Conservation (phyloP, 2,113 vertebrate species). For the Phycodurus eques region DNA sequence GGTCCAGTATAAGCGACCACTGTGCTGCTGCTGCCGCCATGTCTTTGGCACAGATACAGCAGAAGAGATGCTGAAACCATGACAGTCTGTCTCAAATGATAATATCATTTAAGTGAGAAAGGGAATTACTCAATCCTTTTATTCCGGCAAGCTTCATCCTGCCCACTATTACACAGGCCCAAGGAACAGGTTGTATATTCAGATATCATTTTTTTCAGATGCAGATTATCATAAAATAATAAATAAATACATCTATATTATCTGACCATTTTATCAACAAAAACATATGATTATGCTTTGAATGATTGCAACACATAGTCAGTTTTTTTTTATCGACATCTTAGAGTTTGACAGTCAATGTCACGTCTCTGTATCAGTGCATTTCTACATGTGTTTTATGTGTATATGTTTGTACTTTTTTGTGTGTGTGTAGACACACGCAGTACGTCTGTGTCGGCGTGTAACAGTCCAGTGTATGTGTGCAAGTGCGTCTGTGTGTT, state of each 20-base stretch:
- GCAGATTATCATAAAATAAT: neutral
- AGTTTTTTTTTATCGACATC: conserved; percentile 12
- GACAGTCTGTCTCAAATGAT: conserved; percentile 29
- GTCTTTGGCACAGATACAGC: conserved; percentile 35
- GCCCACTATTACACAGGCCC: neutral
- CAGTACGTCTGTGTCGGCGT: conserved; percentile 30
- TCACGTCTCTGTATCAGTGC: conserved; percentile 68
- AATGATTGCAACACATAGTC: conserved; percentile 26
- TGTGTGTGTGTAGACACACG: conserved; percentile 31
- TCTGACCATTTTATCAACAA: neutral
- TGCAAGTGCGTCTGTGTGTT: conserved; percentile 46
- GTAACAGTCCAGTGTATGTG: conserved; percentile 48
- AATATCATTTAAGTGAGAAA: conserved; percentile 23
- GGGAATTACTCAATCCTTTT: conserved; percentile 6
- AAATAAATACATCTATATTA: neutral
- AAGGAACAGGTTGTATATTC: conserved; percentile 39
- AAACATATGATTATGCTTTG: conserved; percentile 12
- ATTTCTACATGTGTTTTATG: conserved; percentile 72
- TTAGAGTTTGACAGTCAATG: conserved; percentile 55
- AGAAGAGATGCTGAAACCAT: conserved; percentile 34
- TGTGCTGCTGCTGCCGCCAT: conserved; percentile 16
- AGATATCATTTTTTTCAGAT: conserved; percentile 20
- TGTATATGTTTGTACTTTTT: conserved; percentile 46
- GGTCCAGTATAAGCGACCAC: conserved; percentile 18
- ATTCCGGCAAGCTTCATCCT: neutral